These are phyloP conservation scores for Gobius niger DNA, from an alignment of 2,113 vertebrate species.

Conservation along the genomic window DNA sequence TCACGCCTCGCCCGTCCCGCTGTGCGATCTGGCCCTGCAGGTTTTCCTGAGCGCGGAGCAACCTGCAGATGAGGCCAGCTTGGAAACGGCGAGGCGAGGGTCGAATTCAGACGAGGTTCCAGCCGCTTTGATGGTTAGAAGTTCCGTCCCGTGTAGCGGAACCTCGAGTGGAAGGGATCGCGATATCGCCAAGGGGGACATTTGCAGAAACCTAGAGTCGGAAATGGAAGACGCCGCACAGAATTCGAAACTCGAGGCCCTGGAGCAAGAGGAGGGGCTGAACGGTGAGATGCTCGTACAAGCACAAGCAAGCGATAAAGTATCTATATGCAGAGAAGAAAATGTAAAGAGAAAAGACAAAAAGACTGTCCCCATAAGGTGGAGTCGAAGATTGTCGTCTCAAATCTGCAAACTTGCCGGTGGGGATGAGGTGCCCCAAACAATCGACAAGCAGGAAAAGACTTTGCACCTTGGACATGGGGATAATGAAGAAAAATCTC, in stretches of 20 bases:
- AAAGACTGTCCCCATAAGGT: not conserved
- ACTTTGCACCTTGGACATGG: not conserved
- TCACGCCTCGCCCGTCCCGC: not conserved
- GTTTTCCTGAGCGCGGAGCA: not conserved
- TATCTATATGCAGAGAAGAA: too few relatives aligned
- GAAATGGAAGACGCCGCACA: not conserved
- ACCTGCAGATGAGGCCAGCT: not conserved
- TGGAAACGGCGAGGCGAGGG: not conserved
- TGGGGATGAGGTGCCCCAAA: not conserved
- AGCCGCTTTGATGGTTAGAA: not conserved
- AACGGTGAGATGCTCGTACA: too few relatives aligned
- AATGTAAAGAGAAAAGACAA: not conserved
- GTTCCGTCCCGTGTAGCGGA: not conserved
- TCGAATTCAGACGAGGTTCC: not conserved
- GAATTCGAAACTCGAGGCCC: too few relatives aligned
- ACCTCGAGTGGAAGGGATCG: not conserved
- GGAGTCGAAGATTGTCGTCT: not conserved
- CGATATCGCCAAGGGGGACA: too few relatives aligned
- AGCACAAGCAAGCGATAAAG: too few relatives aligned
- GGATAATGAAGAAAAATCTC: too few relatives aligned
- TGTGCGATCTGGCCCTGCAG: not conserved
- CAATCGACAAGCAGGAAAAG: not conserved
- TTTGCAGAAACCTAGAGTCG: not conserved
- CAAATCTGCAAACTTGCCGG: not conserved
- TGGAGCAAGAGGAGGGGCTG: too few relatives aligned